These are phyloP conservation scores for Neopipo cinnamomea DNA, from an alignment of 2,113 vertebrate species.

Conservation along the genomic window DNA sequence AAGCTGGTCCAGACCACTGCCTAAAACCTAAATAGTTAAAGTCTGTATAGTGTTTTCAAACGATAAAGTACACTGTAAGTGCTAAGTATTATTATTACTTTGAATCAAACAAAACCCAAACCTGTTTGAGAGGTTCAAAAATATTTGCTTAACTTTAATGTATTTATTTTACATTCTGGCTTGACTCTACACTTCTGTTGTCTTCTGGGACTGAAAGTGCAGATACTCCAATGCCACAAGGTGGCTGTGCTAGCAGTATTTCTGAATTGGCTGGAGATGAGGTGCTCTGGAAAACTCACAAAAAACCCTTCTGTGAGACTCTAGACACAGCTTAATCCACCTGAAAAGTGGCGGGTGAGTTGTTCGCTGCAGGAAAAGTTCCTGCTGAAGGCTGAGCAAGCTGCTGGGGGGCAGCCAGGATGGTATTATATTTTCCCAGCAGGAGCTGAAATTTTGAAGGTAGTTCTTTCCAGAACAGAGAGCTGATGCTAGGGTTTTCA, in stretches of 20 bases:
- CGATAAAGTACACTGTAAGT: constrained; percentile 39
- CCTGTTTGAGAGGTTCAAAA: constrained; percentile 44
- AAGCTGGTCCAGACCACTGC: not conserved
- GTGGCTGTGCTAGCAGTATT: constrained; percentile 59
- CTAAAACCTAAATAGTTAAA: constrained; percentile 31
- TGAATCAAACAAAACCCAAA: constrained; percentile 61
- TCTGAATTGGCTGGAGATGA: constrained; percentile 27
- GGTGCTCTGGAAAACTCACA: not conserved
- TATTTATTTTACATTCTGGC: constrained; percentile 62
- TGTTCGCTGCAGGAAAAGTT: accelerated
- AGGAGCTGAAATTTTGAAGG: not conserved
- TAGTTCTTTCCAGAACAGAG: not conserved
- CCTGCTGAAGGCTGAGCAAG: not conserved
- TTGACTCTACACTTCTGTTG: constrained; percentile 34
- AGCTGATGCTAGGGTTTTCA: not conserved
- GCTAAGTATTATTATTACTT: constrained; percentile 58
- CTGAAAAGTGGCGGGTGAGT: not conserved
- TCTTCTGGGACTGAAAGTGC: constrained; percentile 29
- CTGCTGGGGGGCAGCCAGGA: not conserved
- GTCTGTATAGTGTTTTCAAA: constrained; percentile 24
- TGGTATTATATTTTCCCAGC: not conserved
- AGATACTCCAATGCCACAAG: constrained; percentile 57
- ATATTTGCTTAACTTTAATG: constrained; percentile 66
- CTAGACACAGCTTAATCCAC: constrained; percentile 13
- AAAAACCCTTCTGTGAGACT: not conserved